Percentiles rank a stretch among this genome's conserved stretches.
Conservation (phyloP, 2,113 vertebrate genomes). For the Semicossyphus pulcher region DNA sequence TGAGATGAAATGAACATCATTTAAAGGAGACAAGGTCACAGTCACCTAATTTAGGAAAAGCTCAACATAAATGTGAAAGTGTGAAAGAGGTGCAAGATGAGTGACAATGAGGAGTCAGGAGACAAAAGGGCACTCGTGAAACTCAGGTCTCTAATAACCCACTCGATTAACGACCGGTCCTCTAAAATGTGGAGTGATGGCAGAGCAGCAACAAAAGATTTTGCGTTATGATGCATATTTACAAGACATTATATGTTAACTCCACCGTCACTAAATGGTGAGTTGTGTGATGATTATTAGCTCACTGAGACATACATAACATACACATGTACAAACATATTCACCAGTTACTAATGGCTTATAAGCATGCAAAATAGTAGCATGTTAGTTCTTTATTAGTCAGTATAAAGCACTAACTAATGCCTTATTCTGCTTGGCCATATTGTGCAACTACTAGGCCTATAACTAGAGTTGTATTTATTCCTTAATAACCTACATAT, state of each 20-base stretch:
- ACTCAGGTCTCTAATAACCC: conserved; percentile 10
- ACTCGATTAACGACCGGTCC: not conserved
- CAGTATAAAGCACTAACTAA: no score
- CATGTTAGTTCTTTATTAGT: no score
- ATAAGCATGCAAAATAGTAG: no score
- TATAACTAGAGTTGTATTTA: no score
- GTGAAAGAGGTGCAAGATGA: not conserved
- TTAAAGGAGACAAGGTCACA: not conserved
- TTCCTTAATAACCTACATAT: no score
- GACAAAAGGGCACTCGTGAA: not conserved
- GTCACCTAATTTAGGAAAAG: not conserved
- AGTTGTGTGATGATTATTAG: not conserved
- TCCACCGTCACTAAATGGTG: not conserved
- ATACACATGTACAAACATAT: no score
- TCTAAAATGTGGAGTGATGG: not conserved
- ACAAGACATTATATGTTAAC: not conserved
- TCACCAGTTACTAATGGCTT: no score
- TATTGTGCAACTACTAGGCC: no score
- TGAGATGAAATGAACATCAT: not conserved
- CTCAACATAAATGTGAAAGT: not conserved
- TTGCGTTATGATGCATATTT: not conserved
- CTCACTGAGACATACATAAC: no score
- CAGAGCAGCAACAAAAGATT: not conserved
- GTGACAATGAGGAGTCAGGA: not conserved
- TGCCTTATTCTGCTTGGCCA: no score